Evolutionary conservation across 2,888 invertebrate genomes (phyloP).

Genomic region (Drosophila affinis): DNA sequence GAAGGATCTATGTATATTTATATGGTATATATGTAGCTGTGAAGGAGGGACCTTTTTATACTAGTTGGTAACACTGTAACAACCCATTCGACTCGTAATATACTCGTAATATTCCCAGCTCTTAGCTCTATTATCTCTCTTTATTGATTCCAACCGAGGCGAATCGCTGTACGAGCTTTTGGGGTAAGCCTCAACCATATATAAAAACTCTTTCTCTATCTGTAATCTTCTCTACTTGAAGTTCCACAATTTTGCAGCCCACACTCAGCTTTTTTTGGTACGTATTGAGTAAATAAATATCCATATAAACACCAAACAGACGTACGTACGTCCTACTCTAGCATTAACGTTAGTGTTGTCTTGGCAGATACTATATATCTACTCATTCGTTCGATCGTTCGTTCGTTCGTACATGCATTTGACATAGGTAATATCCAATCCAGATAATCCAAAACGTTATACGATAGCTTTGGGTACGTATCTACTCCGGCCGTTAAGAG

Average conservation of each 20-base stretch:
- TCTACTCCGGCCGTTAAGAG: constrained; percentile 15
- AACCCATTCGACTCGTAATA: constrained; percentile 16
- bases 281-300: constrained; percentile 61
- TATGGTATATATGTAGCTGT: background rate
- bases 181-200: constrained; percentile 63
- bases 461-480: constrained; percentile 45
- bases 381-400: background rate
- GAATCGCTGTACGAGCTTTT: constrained; percentile 55
- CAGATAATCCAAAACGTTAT: constrained; percentile 15
- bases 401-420: too few species aligned
- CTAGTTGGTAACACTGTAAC: constrained; percentile 22
- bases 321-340: constrained; percentile 2
- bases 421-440: constrained; percentile 30
- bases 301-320: constrained; percentile 12
- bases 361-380: constrained; percentile 17
- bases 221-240: constrained; percentile 63
- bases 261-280: constrained; percentile 48
- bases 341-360: constrained; percentile 27
- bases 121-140: background rate
- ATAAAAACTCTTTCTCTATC: constrained; percentile 38
- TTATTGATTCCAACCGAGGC: constrained; percentile 11
- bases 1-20: background rate
- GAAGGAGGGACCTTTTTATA: constrained; percentile 1
- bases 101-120: constrained; percentile 34
- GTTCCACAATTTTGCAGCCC: constrained; percentile 66